These are phyloP conservation scores for Leptinotarsa lineolata DNA, from an alignment of 1,140 invertebrate genomes.

Conservation along the genomic window DNA sequence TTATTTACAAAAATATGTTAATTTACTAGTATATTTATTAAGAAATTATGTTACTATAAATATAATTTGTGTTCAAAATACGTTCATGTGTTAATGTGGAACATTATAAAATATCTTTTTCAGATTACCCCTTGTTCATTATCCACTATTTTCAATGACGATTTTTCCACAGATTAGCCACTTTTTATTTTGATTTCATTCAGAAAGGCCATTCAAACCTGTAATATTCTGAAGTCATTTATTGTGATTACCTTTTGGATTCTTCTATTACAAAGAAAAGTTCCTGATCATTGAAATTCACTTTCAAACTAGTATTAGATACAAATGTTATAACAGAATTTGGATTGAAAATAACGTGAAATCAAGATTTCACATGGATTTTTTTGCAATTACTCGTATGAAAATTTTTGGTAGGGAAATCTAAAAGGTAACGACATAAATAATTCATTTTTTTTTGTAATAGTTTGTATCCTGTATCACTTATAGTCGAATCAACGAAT, in stretches of 20 bases:
- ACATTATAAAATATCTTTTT: conserved; percentile 6
- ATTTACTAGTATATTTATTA: not conserved
- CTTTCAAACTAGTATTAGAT: not conserved
- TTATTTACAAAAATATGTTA: not conserved
- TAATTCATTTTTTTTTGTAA: too few species aligned
- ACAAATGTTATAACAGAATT: too few species aligned
- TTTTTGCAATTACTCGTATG: too few species aligned
- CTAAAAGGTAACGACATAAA: too few species aligned
- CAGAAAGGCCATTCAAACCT: not conserved
- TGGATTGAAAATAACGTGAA: too few species aligned
- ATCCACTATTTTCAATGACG: not conserved
- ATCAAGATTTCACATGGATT: too few species aligned
- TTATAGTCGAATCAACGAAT: too few species aligned
- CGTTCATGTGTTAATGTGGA: not conserved
- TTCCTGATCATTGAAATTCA: not conserved
- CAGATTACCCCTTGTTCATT: not conserved
- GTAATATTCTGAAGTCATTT: not conserved
- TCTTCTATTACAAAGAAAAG: too few species aligned
- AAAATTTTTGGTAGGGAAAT: too few species aligned
- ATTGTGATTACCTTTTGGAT: not conserved
- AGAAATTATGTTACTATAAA: not conserved
- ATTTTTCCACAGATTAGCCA: not conserved
- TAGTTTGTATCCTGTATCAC: too few species aligned
- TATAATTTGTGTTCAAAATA: not conserved
- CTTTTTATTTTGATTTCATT: not conserved